phyloP scores from a whole-genome alignment of 2,888 invertebrate genomes.

The Plebejus argus region DNA sequence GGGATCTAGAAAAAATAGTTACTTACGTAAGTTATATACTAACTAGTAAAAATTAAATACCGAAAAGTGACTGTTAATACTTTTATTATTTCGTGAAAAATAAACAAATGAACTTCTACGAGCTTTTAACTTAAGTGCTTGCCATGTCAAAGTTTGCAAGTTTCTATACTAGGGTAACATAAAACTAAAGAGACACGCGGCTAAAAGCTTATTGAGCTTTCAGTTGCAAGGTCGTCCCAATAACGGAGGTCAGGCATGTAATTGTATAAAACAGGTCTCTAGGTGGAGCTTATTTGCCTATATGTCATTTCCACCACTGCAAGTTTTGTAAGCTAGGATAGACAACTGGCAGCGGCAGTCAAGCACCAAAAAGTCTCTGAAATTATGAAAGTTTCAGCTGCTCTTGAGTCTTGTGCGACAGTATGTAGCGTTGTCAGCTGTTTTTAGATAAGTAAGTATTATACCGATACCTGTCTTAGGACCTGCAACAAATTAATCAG shows the following conservation, averaged over 20 bases:
- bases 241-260: background rate
- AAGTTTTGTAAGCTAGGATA: background rate
- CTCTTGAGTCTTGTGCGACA: no score
- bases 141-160: conserved; percentile 15
- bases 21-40: no score
- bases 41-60: no score
- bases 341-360: no score
- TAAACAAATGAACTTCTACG: background rate
- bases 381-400: no score
- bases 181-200: background rate
- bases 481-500: no score
- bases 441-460: no score
- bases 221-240: background rate
- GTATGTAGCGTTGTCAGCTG: no score
- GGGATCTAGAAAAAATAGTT: no score
- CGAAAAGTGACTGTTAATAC: no score
- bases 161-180: conserved; percentile 9
- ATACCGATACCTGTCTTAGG: no score
- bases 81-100: background rate
- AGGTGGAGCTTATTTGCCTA: background rate
- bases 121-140: background rate
- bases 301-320: background rate
- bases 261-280: background rate
- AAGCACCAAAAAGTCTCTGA: no score
- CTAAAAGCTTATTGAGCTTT: conserved; percentile 2